Conservation (phyloP, 2,888 invertebrate species). For the Leucoptera coffeella region DNA sequence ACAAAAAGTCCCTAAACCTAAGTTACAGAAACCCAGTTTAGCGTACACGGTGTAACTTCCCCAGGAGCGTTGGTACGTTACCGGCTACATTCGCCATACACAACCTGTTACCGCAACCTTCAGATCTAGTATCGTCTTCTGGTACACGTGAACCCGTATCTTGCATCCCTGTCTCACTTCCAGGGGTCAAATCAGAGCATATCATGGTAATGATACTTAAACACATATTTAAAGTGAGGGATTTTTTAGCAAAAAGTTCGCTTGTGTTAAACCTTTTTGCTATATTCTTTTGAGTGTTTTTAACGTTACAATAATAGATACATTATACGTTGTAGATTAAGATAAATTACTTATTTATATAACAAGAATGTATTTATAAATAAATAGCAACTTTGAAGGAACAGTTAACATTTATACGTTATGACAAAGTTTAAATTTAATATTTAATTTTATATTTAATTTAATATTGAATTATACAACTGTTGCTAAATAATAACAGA, state of each 20-base stretch:
- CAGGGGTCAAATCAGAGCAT: conserved; percentile 37
- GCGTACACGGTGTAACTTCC: conserved; percentile 14
- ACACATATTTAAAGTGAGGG: conserved; percentile 49
- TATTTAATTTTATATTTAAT: too few relatives aligned
- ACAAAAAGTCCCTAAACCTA: too few relatives aligned
- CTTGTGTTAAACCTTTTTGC: conserved; percentile 1
- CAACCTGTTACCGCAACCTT: conserved; percentile 45
- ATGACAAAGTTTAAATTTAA: too few relatives aligned
- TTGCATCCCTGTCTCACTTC: conserved; percentile 17
- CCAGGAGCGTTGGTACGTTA: conserved; percentile 41
- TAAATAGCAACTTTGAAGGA: too few relatives aligned
- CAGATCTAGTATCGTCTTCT: conserved; percentile 22
- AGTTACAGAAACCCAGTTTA: too few relatives aligned
- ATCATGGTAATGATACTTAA: conserved; percentile 51
- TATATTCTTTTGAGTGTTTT: neutral
- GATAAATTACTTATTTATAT: too few relatives aligned
- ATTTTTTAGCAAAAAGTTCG: conserved; percentile 29
- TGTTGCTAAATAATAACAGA: too few relatives aligned
- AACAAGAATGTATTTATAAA: too few relatives aligned
- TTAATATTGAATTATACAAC: too few relatives aligned
- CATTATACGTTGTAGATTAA: too few relatives aligned
- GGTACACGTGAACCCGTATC: conserved; percentile 10
- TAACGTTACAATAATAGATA: too few relatives aligned
- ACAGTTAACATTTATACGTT: too few relatives aligned
- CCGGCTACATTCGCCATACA: conserved; percentile 38